Evolutionary conservation across 2,888 invertebrate species (phyloP).

Genomic region (Ramazzottius varieornatus): DNA sequence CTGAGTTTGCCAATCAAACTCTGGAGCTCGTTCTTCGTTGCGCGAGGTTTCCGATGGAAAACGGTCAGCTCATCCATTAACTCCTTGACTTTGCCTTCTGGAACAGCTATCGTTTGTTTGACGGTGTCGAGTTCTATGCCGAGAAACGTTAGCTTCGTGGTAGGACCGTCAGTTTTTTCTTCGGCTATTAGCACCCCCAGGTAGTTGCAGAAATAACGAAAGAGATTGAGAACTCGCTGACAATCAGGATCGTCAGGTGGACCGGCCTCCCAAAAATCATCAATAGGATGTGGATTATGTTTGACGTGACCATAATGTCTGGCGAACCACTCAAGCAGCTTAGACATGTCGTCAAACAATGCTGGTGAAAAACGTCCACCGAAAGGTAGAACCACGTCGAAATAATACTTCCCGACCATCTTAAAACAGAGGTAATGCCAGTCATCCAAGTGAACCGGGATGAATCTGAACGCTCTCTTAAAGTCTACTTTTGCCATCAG

Average conservation of each 20-base stretch:
- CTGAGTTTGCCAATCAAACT: neutral
- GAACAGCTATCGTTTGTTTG: neutral
- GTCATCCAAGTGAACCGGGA: neutral
- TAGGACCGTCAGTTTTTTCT: neutral
- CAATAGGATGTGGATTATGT: neutral
- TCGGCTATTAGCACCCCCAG: neutral
- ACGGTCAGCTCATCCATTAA: neutral
- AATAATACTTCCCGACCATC: neutral
- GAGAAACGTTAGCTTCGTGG: neutral
- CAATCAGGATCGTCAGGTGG: neutral
- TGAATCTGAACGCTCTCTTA: neutral
- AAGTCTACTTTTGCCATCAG: neutral
- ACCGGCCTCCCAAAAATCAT: neutral
- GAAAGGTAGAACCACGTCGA: conserved; percentile 3
- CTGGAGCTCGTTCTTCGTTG: neutral
- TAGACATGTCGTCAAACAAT: neutral
- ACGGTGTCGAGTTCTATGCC: neutral
- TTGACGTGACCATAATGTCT: neutral
- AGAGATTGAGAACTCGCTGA: neutral
- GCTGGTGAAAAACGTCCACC: neutral
- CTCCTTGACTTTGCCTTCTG: too few species aligned
- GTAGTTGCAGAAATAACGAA: neutral
- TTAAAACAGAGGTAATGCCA: neutral
- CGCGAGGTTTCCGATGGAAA: too few species aligned
- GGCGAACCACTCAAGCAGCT: neutral